Base-by-base conservation (phyloP, 1,140 invertebrate genomes). In the Colletes latitarsis region DNA sequence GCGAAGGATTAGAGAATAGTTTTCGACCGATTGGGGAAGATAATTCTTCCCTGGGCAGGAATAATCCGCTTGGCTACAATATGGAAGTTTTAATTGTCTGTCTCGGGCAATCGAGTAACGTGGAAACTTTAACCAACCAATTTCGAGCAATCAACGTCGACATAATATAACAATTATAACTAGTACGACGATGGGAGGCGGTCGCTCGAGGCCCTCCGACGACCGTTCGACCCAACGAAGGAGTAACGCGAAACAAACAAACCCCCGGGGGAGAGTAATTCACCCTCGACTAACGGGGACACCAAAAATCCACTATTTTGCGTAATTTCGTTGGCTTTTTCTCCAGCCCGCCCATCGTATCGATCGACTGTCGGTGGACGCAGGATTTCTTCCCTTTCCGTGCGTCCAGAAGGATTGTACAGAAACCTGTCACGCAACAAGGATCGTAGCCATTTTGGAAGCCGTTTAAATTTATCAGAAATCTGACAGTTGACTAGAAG, bases 111-210 rank as follows among this genome's bases (percentile, higher is more conserved):
- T 60, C n/a, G 57, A 19, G 55, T 70, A 72, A 72, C 55, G 55
- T 30, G 39, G 55, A 58, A 72, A 72, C 41, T 72, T 72, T 46
- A 60, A 46, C n/a, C 70, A 19, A 72, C 70, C 70, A 62, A 60
- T 62, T 72, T 30, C 57, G 57, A 60, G 43, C 60, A 64, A 63
- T 74, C 72, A 64, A 41, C 60, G 43, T 39, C 58, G 46, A 17
- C 60, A 53, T 74, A 66, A 66, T 75, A 75, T 64, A 75, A 75
- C 60, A 75, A 75, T 75, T 75, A 64, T 64, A 75, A 64, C 30
- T 75, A 55, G 41, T 53, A 2, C 9, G 17, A 4, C 39, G 63
- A 4, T 14, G 12, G 58, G 30, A n/a, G 39, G 52, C 21, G 39
- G 12, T 12, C 4, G 21, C 10, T 21, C 21, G 21, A 14, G 19